Conservation (phyloP, 1,140 invertebrate genomes). For the Linepithema humile region DNA sequence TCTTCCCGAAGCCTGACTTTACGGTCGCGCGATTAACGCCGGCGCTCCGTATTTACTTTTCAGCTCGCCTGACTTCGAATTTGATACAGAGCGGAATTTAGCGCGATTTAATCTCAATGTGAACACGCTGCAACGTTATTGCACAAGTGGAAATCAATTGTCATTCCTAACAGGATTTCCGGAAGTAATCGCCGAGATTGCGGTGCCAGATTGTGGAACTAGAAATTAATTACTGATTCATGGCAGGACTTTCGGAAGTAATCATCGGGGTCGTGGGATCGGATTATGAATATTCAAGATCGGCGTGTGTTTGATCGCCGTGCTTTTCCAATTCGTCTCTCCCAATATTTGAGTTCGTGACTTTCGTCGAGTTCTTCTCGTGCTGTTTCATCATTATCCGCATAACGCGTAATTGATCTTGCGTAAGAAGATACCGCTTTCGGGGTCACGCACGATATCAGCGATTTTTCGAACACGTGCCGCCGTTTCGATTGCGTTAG, state of each 20-base stretch:
- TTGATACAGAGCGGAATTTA: background rate
- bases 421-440: background rate
- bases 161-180: background rate
- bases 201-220: background rate
- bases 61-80: background rate
- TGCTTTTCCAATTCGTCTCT: slow-evolving; percentile 21
- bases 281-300: slow-evolving; percentile 24
- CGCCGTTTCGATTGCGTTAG: background rate
- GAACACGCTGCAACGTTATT: background rate
- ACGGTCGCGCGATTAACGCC: background rate
- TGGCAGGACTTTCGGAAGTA: background rate
- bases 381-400: slow-evolving; percentile 1
- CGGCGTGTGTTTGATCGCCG: background rate
- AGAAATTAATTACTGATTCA: background rate
- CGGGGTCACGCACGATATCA: background rate
- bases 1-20: background rate
- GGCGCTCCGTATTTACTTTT: background rate
- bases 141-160: background rate
- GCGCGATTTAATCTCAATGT: background rate
- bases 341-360: slow-evolving; percentile 32
- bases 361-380: background rate
- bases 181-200: background rate
- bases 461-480: slow-evolving; percentile 8
- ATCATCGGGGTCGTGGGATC: background rate
- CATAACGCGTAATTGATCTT: slow-evolving; percentile 7